phyloP scores from a whole-genome alignment of 2,888 invertebrate species.

The Torymus aiolomorphi region DNA sequence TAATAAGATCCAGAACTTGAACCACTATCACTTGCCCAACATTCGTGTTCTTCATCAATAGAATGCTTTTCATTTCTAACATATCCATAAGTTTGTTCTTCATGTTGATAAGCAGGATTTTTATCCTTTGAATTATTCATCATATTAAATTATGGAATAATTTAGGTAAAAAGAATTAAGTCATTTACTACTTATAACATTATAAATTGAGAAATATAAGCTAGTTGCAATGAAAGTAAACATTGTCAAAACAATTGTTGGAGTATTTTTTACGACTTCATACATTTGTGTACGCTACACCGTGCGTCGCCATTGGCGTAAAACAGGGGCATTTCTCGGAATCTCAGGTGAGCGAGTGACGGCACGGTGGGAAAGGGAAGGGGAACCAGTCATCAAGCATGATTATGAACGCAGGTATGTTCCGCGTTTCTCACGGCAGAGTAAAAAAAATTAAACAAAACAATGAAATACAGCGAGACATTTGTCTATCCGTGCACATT shows the following conservation, averaged over 20 bases:
- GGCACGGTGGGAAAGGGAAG: not conserved
- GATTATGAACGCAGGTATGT: not conserved
- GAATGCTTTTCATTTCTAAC: constrained; percentile 54
- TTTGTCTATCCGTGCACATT: no score
- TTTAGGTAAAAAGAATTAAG: no score
- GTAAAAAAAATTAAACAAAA: not conserved
- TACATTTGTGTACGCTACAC: not conserved
- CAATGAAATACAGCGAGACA: no score
- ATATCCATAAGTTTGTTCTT: constrained; percentile 46
- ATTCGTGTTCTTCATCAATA: constrained; percentile 69
- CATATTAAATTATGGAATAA: not conserved
- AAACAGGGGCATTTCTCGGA: constrained; percentile 15
- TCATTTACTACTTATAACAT: no score
- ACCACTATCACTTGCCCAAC: constrained; percentile 74
- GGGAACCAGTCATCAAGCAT: constrained; percentile 4
- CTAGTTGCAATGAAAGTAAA: not conserved
- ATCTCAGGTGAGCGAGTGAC: not conserved
- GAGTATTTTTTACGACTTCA: not conserved
- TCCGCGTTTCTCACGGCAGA: not conserved
- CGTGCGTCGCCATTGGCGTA: constrained; percentile 23
- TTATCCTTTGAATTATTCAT: constrained; percentile 51
- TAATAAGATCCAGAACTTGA: constrained; percentile 73
- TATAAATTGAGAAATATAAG: no score
- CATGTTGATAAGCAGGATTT: constrained; percentile 28
- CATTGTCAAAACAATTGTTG: not conserved